A percentile compares a stretch with the other conserved stretches of the same genome.
phyloP scores from a whole-genome alignment of 2,888 invertebrate genomes.

The Orchestes rusci region DNA sequence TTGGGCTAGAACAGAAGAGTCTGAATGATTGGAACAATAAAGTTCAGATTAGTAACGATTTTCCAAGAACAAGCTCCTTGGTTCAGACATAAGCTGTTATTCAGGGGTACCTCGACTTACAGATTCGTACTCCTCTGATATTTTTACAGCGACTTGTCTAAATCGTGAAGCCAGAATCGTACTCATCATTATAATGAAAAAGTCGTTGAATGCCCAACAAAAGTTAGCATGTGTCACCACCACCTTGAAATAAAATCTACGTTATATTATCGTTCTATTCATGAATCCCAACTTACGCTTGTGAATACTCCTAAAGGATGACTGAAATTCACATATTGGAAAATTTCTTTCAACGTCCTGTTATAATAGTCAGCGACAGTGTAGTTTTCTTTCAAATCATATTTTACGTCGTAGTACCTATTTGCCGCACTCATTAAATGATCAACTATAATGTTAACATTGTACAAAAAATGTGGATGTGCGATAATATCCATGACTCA shows the following conservation, averaged over 20 bases:
- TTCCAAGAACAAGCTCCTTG: too few relatives aligned
- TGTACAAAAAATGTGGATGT: too few relatives aligned
- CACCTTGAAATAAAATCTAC: slow-evolving; percentile 4
- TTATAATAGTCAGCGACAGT: slow-evolving; percentile 9
- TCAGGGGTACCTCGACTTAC: too few relatives aligned
- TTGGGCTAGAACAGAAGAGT: slow-evolving; percentile 44
- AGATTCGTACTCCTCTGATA: neutral
- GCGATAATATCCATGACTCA: too few relatives aligned
- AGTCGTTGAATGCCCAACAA: slow-evolving; percentile 64
- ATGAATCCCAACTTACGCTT: slow-evolving; percentile 7
- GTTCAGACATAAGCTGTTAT: too few relatives aligned
- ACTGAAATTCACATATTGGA: slow-evolving; percentile 6
- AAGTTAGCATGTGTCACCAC: slow-evolving; percentile 34
- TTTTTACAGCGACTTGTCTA: slow-evolving; percentile 39
- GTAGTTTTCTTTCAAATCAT: slow-evolving; percentile 9
- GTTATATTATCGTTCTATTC: neutral
- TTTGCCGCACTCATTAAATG: slow-evolving; percentile 24
- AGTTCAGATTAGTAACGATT: too few relatives aligned
- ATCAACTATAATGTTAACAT: slow-evolving; percentile 22
- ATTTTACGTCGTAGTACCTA: slow-evolving; percentile 5
- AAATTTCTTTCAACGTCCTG: slow-evolving; percentile 4
- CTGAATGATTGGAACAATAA: neutral
- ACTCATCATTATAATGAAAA: slow-evolving; percentile 62
- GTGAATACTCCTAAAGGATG: slow-evolving; percentile 6
- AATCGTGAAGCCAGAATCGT: slow-evolving; percentile 59